Percentiles rank a stretch among this genome's conserved stretches.
Evolutionary conservation across 2,797 vertebrate genomes (phyloP).

Genomic region (Dendrocincla fuliginosa): DNA sequence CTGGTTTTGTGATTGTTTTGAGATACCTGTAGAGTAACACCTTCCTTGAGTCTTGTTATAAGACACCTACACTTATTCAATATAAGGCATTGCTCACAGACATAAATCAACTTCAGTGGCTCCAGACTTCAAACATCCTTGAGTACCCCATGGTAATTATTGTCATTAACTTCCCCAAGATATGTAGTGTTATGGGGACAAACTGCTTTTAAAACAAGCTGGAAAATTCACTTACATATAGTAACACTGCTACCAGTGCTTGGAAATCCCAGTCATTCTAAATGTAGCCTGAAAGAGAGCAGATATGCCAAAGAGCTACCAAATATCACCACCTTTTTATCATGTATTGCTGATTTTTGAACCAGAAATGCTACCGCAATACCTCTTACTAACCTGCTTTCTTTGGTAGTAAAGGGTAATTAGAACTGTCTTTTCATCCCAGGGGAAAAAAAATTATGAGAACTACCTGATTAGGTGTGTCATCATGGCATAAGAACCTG

Average conservation of each 20-base stretch:
- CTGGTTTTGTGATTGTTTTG: neutral
- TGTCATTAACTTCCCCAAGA: neutral
- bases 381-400: neutral
- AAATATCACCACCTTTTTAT: neutral
- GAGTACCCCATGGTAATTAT: neutral
- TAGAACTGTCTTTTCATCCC: neutral
- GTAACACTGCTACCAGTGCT: neutral
- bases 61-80: neutral
- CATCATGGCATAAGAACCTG: neutral
- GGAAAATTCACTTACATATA: neutral
- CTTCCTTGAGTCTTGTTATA: neutral
- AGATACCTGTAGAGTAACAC: neutral
- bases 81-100: neutral
- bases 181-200: rapidly evolving
- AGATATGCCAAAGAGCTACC: neutral
- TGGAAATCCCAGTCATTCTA: neutral
- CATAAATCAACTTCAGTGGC: neutral
- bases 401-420: neutral
- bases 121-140: neutral
- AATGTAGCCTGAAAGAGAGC: neutral
- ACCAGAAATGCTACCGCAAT: neutral
- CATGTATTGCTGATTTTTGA: neutral
- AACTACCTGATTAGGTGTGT: neutral
- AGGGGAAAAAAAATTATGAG: neutral
- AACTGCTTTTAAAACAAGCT: neutral